A percentile compares a stretch with the other conserved stretches of the same genome.
These are phyloP conservation scores for Micropoecilia bifurca DNA, from an alignment of 2,797 vertebrate species.

Conservation along the genomic window DNA sequence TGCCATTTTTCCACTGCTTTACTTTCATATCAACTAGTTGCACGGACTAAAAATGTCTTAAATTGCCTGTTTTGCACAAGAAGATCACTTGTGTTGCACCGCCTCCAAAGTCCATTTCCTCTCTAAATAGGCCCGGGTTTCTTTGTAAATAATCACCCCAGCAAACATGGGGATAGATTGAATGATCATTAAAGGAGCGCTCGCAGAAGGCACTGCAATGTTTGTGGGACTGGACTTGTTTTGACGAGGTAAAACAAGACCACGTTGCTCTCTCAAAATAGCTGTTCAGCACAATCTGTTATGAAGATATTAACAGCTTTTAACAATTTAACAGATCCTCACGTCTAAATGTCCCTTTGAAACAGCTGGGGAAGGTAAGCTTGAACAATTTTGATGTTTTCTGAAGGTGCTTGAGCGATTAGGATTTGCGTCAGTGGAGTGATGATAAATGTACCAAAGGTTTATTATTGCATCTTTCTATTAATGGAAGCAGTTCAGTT, in stretches of 20 bases:
- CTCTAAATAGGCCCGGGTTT: neutral
- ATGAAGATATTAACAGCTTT: neutral
- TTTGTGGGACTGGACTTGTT: neutral
- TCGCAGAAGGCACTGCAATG: neutral
- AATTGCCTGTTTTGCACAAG: neutral
- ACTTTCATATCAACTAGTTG: neutral
- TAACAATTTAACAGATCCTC: neutral
- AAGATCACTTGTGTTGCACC: neutral
- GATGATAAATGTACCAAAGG: neutral
- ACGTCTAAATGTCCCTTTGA: neutral
- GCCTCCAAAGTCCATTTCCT: neutral
- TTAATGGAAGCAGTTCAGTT: neutral
- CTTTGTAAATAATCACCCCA: neutral
- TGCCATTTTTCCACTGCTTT: neutral
- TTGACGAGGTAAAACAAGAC: neutral
- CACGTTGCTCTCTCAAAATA: neutral
- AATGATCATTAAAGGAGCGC: neutral
- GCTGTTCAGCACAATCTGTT: neutral
- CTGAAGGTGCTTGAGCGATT: neutral
- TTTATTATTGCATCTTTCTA: neutral
- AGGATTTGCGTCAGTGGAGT: neutral
- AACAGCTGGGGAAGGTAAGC: neutral
- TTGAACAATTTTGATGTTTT: too few relatives aligned
- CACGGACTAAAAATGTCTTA: neutral
- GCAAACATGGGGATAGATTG: neutral